A percentile compares a stretch with the other conserved stretches of the same genome.
phyloP scores from a whole-genome alignment of 2,888 invertebrate genomes.

The Ecliptopera silaceata region DNA sequence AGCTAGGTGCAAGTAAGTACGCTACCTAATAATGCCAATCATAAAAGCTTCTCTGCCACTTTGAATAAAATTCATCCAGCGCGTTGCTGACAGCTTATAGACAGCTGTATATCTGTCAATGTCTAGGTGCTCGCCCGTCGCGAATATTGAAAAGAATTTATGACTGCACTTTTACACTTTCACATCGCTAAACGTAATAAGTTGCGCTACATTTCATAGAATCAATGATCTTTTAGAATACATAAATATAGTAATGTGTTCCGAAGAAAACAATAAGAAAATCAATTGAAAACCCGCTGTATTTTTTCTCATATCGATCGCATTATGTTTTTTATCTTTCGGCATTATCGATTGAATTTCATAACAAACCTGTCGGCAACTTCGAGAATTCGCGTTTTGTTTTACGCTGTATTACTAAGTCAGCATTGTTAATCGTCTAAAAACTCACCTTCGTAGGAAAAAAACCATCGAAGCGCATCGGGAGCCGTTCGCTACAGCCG shows the following conservation, averaged over 20 bases:
- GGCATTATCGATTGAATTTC: slow-evolving; percentile 43
- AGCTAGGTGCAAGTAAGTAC: too few relatives aligned
- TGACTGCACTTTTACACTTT: slow-evolving; percentile 44
- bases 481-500: slow-evolving; percentile 54
- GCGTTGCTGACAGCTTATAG: slow-evolving; percentile 61
- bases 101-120: slow-evolving; percentile 75
- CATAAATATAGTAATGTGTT: slow-evolving; percentile 11
- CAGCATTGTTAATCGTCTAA: slow-evolving; percentile 59
- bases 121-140: slow-evolving; percentile 50
- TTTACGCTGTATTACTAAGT: slow-evolving; percentile 50
- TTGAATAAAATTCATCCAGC: slow-evolving; percentile 57
- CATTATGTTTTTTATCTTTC: slow-evolving; percentile 40
- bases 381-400: slow-evolving; percentile 53
- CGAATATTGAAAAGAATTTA: slow-evolving; percentile 55
- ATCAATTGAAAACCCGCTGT: slow-evolving; percentile 53
- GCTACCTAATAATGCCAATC: slow-evolving; percentile 31
- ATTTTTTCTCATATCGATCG: slow-evolving; percentile 44
- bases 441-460: slow-evolving; percentile 67
- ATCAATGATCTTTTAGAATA: slow-evolving; percentile 43
- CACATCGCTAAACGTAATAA: slow-evolving; percentile 31
- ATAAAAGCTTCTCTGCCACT: slow-evolving; percentile 61
- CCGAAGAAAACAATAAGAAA: slow-evolving; percentile 47
- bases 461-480: slow-evolving; percentile 64
- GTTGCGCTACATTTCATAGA: too few relatives aligned
- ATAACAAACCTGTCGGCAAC: slow-evolving; percentile 56